These are phyloP conservation scores for Mus pahari DNA, from an alignment of 2,113 vertebrate species.

Conservation along the genomic window DNA sequence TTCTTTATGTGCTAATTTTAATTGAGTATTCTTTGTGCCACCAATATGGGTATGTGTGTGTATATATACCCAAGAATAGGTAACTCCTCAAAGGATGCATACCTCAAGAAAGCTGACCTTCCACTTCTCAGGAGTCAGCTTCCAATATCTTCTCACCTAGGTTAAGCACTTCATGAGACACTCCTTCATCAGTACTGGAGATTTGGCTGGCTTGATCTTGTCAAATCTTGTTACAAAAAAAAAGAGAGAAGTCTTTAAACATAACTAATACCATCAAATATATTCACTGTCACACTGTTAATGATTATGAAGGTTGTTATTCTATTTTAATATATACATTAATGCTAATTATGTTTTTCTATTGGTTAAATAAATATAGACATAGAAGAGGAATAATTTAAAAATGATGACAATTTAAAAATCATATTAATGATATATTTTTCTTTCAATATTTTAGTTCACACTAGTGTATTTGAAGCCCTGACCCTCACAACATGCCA, in stretches of 20 bases:
- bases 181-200: not conserved
- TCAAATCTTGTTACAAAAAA: not conserved
- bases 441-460: slow-evolving; percentile 22
- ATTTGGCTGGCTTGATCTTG: not conserved
- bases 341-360: not conserved
- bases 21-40: not conserved
- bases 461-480: not conserved
- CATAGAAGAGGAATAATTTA: slow-evolving; percentile 27
- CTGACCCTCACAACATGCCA: not conserved
- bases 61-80: not conserved
- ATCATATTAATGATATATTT: not conserved
- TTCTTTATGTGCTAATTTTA: not conserved
- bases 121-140: not conserved
- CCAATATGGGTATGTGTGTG: not conserved
- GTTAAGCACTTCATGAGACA: not conserved
- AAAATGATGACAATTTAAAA: slow-evolving; percentile 42
- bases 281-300: not conserved
- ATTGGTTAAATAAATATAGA: slow-evolving; percentile 70
- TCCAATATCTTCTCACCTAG: not conserved
- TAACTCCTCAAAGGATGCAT: not conserved
- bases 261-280: not conserved
- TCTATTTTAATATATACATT: not conserved
- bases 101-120: not conserved
- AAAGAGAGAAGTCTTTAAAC: not conserved
- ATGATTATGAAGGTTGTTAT: not conserved